Conservation (phyloP, 2,797 vertebrate species). For the Ciconia nigra region DNA sequence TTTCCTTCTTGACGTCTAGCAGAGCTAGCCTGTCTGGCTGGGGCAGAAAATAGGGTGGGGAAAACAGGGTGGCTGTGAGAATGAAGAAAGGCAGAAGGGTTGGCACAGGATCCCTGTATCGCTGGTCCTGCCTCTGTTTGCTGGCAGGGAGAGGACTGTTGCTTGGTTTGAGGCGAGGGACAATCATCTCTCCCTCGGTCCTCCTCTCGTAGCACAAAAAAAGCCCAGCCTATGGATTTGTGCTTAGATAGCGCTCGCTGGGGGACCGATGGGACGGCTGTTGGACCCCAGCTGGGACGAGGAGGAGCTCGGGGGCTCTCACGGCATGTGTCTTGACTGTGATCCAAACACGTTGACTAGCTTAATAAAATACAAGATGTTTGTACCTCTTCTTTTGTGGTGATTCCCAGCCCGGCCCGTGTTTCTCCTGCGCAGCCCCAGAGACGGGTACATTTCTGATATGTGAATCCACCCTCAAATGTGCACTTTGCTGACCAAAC, state of each 20-base stretch:
- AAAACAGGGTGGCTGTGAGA: background rate
- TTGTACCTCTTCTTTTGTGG: background rate
- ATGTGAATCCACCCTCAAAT: fast-evolving
- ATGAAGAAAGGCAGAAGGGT: no score
- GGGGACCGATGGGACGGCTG: background rate
- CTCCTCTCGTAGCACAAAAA: background rate
- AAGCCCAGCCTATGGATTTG: background rate
- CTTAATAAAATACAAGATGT: constrained; percentile 48
- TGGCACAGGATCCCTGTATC: fast-evolving
- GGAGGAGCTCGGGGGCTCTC: background rate
- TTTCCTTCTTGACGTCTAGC: background rate
- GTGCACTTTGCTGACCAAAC: background rate
- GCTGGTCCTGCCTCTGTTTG: background rate
- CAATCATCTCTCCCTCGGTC: background rate
- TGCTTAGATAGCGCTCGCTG: background rate
- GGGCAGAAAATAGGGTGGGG: background rate
- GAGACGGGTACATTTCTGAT: fast-evolving
- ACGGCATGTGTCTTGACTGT: background rate
- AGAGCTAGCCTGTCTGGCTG: background rate
- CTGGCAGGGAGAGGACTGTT: background rate
- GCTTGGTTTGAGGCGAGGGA: background rate
- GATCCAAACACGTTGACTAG: background rate
- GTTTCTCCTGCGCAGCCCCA: fast-evolving
- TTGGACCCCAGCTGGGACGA: background rate
- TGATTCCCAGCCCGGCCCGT: background rate